Evolutionary conservation across 2,888 invertebrate species (phyloP).

Genomic region (Magallana nippona): DNA sequence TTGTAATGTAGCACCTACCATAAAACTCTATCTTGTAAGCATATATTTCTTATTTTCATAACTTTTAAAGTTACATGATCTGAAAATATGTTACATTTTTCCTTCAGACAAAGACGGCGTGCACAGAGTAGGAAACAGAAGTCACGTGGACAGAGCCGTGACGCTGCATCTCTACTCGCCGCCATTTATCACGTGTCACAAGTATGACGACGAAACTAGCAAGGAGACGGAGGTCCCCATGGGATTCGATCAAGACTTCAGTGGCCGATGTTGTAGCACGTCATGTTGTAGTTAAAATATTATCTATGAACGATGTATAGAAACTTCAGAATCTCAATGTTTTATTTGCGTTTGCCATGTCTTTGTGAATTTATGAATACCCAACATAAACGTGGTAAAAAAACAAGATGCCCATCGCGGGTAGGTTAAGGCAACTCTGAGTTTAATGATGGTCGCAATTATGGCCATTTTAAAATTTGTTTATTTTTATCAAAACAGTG

Average conservation of each 20-base stretch:
- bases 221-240: conserved; percentile 82
- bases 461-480: too few species aligned
- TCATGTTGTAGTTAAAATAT: background rate
- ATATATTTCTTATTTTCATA: background rate
- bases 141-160: conserved; percentile 91
- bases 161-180: conserved; percentile 97
- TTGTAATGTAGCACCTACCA: too few species aligned
- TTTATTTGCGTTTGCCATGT: too few species aligned
- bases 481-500: too few species aligned
- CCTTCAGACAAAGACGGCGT: conserved; percentile 93
- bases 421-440: too few species aligned
- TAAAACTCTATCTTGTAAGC: too few species aligned
- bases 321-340: too few species aligned
- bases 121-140: conserved; percentile 96
- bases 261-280: background rate
- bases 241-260: conserved; percentile 10
- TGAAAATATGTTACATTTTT: background rate
- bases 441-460: too few species aligned
- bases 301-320: too few species aligned
- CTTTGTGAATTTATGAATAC: too few species aligned
- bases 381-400: too few species aligned
- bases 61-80: background rate
- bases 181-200: conserved; percentile 91
- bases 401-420: too few species aligned
- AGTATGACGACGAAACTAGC: conserved; percentile 95